Evolutionary conservation across 2,113 vertebrate species (phyloP).

Genomic region (Pterocles burchelli): DNA sequence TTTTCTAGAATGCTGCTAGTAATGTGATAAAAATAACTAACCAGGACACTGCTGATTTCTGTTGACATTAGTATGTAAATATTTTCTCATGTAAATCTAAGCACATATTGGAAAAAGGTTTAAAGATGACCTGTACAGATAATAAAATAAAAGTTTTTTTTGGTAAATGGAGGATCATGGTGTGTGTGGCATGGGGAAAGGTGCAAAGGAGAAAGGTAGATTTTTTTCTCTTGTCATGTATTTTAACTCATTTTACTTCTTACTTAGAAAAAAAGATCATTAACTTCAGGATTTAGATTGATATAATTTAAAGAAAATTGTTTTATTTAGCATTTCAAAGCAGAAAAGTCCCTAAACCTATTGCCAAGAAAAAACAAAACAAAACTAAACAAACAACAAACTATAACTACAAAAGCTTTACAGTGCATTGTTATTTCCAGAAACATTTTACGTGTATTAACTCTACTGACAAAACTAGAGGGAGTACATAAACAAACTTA

Average conservation of each 20-base stretch:
- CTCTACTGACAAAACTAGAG: neutral
- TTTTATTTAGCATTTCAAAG: neutral
- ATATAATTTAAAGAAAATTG: neutral
- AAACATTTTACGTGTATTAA: neutral
- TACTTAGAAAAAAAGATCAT: neutral
- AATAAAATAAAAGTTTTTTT: neutral
- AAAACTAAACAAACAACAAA: neutral
- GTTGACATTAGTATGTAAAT: neutral
- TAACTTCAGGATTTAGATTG: neutral
- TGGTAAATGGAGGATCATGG: neutral
- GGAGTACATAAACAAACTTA: neutral
- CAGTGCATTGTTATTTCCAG: neutral
- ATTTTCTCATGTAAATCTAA: neutral
- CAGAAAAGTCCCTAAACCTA: neutral
- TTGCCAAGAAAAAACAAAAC: neutral
- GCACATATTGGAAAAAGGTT: neutral
- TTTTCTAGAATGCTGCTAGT: neutral
- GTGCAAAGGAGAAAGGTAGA: fast-evolving
- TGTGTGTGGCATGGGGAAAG: neutral
- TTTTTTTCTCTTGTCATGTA: neutral
- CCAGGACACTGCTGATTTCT: neutral
- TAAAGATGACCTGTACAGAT: neutral
- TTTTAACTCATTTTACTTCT: neutral
- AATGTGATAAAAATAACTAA: neutral
- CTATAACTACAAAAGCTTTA: neutral